Evolutionary conservation across 1,140 invertebrate species (phyloP), one percentile per base, ranked within the genome.

Genomic region (Drosophila pseudoananassae): DNA sequence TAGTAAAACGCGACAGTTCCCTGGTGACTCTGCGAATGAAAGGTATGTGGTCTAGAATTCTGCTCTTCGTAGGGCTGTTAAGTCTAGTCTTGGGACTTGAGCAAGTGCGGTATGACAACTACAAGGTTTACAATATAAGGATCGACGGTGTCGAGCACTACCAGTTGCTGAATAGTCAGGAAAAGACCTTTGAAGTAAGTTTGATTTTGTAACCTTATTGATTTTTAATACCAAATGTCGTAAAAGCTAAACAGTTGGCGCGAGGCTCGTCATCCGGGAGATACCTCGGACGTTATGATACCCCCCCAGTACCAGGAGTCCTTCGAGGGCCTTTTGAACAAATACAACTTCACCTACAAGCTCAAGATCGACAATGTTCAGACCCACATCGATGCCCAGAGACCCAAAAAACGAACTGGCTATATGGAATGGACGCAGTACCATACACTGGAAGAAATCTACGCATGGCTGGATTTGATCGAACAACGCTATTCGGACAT

Each of bases 381-480:
- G 38, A 43, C 53, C 1, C 40, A 89, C 12, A 83, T 91, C 25
- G 88, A 92, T 54, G 64, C 51, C 6, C 77, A 90, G 23, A 55
- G 51, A 4, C 87, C 83, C 0, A 74, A 58, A 20, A 40, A 64
- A 14, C 65, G 77, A 0, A 57, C 46, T n/a, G 60, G 50, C 38
- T 10, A 76, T 9, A 72, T 87, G 61, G 90, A 91, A 4, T 93
- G 93, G 79, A 92, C 75, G 0, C 90, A 84, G 20, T 94, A 93
- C 45, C 92, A 93, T 25, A 92, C 76, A 0, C 58, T 93, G 6
- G 91, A 92, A 0, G 92, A 92, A 75, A 93, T 92, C 38, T 76
- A 92, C 43, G 71, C 54, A 15, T 92, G 91, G 90, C 31, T 93
- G 17, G 83, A 92, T 50, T 27, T 59, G 4, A 71, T 92, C 8